Percentiles rank a stretch among this genome's conserved stretches.
phyloP scores from a whole-genome alignment of 2,888 invertebrate species.

The Drosophila mettleri region DNA sequence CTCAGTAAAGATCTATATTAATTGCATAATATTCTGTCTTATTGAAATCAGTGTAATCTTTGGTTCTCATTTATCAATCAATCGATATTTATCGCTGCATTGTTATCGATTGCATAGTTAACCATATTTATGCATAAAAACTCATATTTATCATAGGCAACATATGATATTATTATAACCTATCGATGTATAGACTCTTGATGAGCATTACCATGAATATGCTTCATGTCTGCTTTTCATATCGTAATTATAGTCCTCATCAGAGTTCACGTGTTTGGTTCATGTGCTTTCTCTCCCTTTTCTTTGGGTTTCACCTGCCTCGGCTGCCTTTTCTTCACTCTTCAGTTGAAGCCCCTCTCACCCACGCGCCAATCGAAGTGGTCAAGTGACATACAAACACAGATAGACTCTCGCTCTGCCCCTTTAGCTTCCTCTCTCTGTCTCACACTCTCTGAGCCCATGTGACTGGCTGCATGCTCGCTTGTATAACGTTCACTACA shows the following conservation, averaged over 20 bases:
- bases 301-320: background rate
- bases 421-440: background rate
- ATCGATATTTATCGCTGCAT: constrained; percentile 7
- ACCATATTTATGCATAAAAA: background rate
- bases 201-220: background rate
- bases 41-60: too few species aligned
- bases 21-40: too few species aligned
- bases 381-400: constrained; percentile 53
- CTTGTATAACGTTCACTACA: constrained; percentile 37
- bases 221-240: background rate
- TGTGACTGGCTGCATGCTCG: constrained; percentile 34
- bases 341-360: constrained; percentile 13
- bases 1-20: background rate
- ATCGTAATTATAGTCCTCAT: background rate
- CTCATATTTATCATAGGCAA: background rate
- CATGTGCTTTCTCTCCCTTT: constrained; percentile 24
- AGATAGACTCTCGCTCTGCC: constrained; percentile 1
- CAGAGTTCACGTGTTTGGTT: constrained; percentile 28
- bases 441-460: constrained; percentile 10
- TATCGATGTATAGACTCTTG: background rate
- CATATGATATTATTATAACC: background rate
- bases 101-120: background rate
- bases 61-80: too few species aligned
- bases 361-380: constrained; percentile 45
- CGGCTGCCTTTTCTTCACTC: background rate